Evolutionary conservation across 2,797 vertebrate species (phyloP).

Genomic region (Chrysocyon brachyurus): DNA sequence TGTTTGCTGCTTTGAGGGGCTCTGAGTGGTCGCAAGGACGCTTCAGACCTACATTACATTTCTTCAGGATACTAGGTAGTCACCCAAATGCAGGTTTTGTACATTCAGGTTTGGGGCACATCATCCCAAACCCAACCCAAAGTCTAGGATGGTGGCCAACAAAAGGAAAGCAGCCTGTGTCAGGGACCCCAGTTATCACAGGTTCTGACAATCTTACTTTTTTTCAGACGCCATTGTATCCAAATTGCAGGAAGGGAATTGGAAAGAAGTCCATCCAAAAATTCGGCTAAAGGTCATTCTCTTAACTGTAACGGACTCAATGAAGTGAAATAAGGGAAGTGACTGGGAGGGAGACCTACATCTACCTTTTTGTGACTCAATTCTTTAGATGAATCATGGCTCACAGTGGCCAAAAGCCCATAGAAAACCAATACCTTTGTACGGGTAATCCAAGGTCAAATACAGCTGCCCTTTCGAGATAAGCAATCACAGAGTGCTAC

Average conservation of each 20-base stretch:
- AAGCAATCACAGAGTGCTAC: constrained; percentile 18
- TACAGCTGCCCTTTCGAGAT: constrained; percentile 46
- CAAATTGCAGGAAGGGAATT: background rate
- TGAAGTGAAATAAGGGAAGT: background rate
- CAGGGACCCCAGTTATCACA: fast-evolving
- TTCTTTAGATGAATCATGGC: constrained; percentile 1
- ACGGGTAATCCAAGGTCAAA: constrained; percentile 69
- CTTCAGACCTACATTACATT: background rate
- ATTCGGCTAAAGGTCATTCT: background rate
- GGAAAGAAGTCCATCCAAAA: background rate
- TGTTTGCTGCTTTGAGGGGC: background rate
- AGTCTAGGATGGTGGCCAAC: background rate
- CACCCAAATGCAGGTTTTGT: too few relatives aligned
- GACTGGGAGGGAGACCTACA: too few relatives aligned
- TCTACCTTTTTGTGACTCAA: background rate
- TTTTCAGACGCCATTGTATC: background rate
- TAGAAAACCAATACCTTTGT: constrained; percentile 1
- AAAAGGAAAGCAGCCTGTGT: background rate
- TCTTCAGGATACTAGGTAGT: background rate
- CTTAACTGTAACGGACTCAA: background rate
- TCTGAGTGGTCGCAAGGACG: background rate
- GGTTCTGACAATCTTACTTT: fast-evolving
- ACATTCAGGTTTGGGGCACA: background rate
- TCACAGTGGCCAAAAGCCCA: background rate
- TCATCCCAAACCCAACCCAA: background rate